Conservation (phyloP, 1,140 invertebrate species). For the Solen grandis region DNA sequence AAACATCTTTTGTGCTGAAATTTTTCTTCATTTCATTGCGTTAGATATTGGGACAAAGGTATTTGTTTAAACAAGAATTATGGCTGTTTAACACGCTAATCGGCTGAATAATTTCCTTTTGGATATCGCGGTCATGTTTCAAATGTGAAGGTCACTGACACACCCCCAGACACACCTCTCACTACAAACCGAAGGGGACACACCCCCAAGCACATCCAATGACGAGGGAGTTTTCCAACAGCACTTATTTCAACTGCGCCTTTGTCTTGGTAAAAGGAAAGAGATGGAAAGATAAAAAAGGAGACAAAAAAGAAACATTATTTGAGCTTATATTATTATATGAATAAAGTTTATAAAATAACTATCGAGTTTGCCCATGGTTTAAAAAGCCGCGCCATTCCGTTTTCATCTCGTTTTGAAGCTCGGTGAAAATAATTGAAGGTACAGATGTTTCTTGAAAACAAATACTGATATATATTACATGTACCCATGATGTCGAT, state of each 20-base stretch:
- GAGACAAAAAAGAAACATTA: background rate
- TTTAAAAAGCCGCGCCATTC: background rate
- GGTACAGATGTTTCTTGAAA: too few relatives aligned
- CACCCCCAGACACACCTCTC: background rate
- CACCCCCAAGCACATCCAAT: background rate
- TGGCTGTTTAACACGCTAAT: background rate
- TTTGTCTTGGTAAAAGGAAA: too few relatives aligned
- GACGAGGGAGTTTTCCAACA: too few relatives aligned
- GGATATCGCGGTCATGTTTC: too few relatives aligned
- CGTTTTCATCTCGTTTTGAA: too few relatives aligned
- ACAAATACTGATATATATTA: too few relatives aligned
- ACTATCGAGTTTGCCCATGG: background rate
- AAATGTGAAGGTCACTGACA: background rate
- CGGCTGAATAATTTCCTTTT: too few relatives aligned
- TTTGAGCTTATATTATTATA: background rate
- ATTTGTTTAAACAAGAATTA: background rate
- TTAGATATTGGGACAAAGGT: background rate
- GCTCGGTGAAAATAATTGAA: too few relatives aligned
- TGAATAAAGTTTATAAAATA: background rate
- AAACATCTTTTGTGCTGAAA: background rate
- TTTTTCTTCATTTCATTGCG: background rate
- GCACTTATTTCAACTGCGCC: too few relatives aligned
- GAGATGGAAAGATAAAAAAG: background rate
- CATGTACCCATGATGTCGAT: too few relatives aligned
- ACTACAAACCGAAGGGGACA: background rate